These are phyloP conservation scores for Danaus melanippus DNA, from an alignment of 1,140 invertebrate genomes.

Conservation along the genomic window DNA sequence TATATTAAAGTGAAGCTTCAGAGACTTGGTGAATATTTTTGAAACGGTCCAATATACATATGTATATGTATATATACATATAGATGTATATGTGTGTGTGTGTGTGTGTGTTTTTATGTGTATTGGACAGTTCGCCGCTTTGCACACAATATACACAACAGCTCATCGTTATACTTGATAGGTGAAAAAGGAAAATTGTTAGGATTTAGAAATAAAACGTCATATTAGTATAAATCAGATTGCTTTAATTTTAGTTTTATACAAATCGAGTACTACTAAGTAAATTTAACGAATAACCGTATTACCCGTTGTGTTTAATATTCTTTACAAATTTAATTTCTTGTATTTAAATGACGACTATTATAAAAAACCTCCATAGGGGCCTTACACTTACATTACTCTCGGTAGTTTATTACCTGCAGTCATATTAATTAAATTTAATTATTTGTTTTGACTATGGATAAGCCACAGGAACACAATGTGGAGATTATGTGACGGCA, in stretches of 20 bases:
- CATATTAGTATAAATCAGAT: constrained; percentile 70
- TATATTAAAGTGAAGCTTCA: too few relatives aligned
- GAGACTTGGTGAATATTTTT: too few relatives aligned
- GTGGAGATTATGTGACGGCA: constrained; percentile 33
- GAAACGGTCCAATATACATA: too few relatives aligned
- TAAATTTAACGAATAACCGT: constrained; percentile 68
- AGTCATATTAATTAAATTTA: constrained; percentile 58
- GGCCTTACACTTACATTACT: constrained; percentile 68
- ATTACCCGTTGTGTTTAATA: constrained; percentile 65
- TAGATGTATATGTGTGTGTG: too few relatives aligned
- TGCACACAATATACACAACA: too few relatives aligned
- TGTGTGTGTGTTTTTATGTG: too few relatives aligned
- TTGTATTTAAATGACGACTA: constrained; percentile 59
- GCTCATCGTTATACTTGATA: too few relatives aligned
- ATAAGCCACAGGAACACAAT: constrained; percentile 64
- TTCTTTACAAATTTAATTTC: constrained; percentile 71
- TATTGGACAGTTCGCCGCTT: too few relatives aligned
- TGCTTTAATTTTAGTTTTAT: constrained; percentile 73
- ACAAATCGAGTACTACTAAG: constrained; percentile 72
- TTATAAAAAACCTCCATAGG: constrained; percentile 73
- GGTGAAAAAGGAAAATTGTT: too few relatives aligned
- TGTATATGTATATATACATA: too few relatives aligned
- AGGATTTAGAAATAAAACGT: constrained; percentile 25
- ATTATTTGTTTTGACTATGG: constrained; percentile 51
- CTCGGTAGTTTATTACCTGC: constrained; percentile 57